Conservation (phyloP, 2,797 vertebrate species). For the Uromys caudimaculatus region DNA sequence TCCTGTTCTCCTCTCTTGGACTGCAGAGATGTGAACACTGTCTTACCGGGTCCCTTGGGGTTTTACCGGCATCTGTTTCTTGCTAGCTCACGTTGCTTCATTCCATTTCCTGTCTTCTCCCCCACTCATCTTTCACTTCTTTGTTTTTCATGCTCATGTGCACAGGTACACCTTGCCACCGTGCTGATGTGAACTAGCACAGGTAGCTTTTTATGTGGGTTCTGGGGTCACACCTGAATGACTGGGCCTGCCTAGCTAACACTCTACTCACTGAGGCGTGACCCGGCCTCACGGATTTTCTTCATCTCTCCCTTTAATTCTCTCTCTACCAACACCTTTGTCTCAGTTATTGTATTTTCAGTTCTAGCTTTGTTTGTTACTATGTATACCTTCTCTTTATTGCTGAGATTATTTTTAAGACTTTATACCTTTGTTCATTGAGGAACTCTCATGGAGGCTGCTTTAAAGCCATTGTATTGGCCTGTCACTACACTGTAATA, state of each 20-base stretch:
- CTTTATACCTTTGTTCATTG: not conserved
- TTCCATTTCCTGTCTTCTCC: not conserved
- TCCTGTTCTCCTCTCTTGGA: not conserved
- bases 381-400: not conserved
- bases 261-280: not conserved
- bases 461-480: not conserved
- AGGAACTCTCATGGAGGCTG: not conserved
- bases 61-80: not conserved
- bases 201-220: not conserved
- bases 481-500: not conserved
- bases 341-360: not conserved
- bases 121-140: not conserved
- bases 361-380: not conserved
- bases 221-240: not conserved
- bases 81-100: not conserved
- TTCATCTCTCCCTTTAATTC: not conserved
- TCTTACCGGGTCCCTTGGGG: not conserved
- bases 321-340: not conserved
- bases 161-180: not conserved
- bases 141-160: not conserved
- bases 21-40: not conserved
- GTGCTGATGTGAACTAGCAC: not conserved
- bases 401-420: not conserved
- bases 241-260: not conserved
- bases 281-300: not conserved